Conservation (phyloP, 2,113 vertebrate genomes). For the Nothocercus julius region DNA sequence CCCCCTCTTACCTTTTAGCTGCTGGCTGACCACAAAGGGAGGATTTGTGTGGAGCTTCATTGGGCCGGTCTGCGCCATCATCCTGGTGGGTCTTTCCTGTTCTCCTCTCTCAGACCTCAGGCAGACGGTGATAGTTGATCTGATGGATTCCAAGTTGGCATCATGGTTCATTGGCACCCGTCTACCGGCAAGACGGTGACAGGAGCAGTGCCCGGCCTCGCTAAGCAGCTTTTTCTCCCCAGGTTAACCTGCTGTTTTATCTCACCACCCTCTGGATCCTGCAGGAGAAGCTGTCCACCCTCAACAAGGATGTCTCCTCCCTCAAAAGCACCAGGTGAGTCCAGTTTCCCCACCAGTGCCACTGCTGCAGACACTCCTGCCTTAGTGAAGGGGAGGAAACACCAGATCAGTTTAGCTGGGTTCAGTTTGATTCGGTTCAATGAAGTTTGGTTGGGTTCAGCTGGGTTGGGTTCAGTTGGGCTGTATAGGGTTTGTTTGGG, state of each 20-base stretch:
- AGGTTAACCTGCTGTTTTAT: conserved; percentile 65
- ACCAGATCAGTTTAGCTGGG: background rate
- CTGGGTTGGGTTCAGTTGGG: too few relatives aligned
- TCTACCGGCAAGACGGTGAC: too few relatives aligned
- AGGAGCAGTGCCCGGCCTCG: too few relatives aligned
- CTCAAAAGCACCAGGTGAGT: conserved; percentile 65
- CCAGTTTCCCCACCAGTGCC: too few relatives aligned
- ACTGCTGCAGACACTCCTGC: too few relatives aligned
- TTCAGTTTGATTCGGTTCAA: background rate
- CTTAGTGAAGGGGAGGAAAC: background rate
- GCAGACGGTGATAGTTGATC: too few relatives aligned
- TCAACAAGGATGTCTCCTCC: conserved; percentile 70
- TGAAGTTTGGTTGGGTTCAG: too few relatives aligned
- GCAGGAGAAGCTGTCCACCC: conserved; percentile 50
- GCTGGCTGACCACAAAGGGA: conserved; percentile 64
- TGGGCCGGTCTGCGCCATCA: conserved; percentile 68
- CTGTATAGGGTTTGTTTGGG: too few relatives aligned
- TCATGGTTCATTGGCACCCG: too few relatives aligned
- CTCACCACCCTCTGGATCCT: conserved; percentile 64
- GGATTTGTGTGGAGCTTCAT: conserved; percentile 75
- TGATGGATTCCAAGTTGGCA: too few relatives aligned
- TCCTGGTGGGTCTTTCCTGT: conserved; percentile 58
- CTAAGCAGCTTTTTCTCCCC: background rate
- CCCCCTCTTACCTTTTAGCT: conserved; percentile 54
- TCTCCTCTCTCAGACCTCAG: too few relatives aligned